Percentiles rank a stretch among this genome's conserved stretches.
phyloP scores from a whole-genome alignment of 2,797 vertebrate species.

The Halcyon badia region DNA sequence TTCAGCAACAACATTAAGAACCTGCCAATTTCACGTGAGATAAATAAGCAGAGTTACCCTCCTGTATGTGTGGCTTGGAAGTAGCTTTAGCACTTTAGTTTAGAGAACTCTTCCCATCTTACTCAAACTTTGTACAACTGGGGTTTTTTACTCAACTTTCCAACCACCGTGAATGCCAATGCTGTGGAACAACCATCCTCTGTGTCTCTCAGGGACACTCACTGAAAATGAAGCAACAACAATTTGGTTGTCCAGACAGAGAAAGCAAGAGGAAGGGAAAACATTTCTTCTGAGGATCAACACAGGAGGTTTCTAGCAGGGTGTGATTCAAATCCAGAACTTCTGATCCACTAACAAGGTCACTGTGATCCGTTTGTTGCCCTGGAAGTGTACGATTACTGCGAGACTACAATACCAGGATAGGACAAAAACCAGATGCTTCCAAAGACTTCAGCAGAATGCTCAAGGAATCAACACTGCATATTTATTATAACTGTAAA shows the following conservation, averaged over 20 bases:
- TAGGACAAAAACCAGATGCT: neutral
- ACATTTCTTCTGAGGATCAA: neutral
- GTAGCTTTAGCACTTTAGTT: neutral
- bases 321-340: neutral
- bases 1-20: neutral
- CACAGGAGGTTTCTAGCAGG: neutral
- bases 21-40: neutral
- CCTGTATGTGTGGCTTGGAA: neutral
- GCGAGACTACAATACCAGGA: neutral
- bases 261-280: neutral
- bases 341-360: neutral
- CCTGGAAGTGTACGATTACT: neutral
- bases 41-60: neutral
- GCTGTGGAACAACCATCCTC: neutral
- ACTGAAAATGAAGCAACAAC: neutral
- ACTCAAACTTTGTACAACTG: neutral
- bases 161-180: neutral
- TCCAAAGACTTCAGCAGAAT: neutral
- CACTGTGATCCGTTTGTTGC: neutral
- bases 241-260: neutral
- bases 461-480: neutral
- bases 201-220: neutral
- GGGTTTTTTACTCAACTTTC: neutral
- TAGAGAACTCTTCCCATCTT: neutral
- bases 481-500: accelerated